Percentiles rank a stretch among this genome's conserved stretches.
These are phyloP conservation scores for Platycheirus albimanus DNA, from an alignment of 2,888 invertebrate genomes.

Conservation along the genomic window DNA sequence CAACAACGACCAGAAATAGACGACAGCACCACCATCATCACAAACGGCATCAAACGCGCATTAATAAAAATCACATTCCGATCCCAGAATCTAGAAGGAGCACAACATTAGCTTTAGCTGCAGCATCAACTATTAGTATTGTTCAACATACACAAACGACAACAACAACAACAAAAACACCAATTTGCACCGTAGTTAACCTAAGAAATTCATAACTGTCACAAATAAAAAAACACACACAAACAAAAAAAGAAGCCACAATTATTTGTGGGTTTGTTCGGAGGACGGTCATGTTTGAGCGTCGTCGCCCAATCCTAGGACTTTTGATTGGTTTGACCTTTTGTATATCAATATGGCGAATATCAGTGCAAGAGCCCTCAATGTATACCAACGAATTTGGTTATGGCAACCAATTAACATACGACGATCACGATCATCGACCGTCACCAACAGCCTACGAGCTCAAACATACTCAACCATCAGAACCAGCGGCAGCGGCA, in stretches of 20 bases:
- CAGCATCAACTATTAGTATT: constrained; percentile 32
- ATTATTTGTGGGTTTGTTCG: constrained; percentile 57
- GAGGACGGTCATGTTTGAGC: constrained; percentile 80
- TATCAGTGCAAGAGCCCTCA: constrained; percentile 80
- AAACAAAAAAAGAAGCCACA: constrained; percentile 29
- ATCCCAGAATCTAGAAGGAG: constrained; percentile 24
- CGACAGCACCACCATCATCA: constrained; percentile 57
- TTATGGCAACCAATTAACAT: constrained; percentile 66
- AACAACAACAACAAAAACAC: constrained; percentile 16
- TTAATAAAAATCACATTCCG: constrained; percentile 56
- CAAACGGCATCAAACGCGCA: constrained; percentile 15
- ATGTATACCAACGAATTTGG: constrained; percentile 76
- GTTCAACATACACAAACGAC: constrained; percentile 16
- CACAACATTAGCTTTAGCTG: constrained; percentile 39
- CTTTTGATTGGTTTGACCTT: constrained; percentile 81
- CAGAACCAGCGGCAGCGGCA: constrained; percentile 58
- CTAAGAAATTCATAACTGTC: constrained; percentile 23
- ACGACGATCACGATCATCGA: constrained; percentile 66
- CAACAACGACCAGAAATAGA: constrained; percentile 52
- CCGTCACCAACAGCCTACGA: constrained; percentile 52
- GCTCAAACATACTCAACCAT: constrained; percentile 40
- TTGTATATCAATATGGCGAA: constrained; percentile 82
- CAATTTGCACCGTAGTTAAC: neutral
- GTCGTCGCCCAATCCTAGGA: constrained; percentile 81
- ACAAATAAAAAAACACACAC: neutral